These are phyloP conservation scores for Dicrurus megarhynchus DNA, from an alignment of 2,113 vertebrate species.

Conservation along the genomic window DNA sequence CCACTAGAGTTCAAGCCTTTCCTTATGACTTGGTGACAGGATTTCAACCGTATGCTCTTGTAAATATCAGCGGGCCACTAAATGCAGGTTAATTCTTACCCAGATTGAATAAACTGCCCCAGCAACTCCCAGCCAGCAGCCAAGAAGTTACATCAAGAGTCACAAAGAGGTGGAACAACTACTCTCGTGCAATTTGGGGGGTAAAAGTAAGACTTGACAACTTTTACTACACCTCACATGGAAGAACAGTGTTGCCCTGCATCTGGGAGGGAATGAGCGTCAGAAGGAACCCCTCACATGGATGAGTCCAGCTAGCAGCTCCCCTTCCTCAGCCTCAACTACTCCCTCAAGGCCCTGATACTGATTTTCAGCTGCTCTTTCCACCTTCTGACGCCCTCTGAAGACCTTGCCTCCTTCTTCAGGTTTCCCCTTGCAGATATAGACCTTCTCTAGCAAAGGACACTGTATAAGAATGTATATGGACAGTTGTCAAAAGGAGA, in stretches of 20 bases:
- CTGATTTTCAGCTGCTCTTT: not conserved
- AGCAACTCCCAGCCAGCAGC: not conserved
- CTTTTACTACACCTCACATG: rapidly evolving
- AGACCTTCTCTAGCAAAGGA: not conserved
- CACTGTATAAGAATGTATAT: not conserved
- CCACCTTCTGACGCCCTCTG: not conserved
- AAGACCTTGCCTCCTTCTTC: not conserved
- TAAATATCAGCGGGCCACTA: not conserved
- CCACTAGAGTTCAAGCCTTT: not conserved
- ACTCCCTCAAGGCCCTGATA: not conserved
- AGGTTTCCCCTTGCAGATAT: not conserved
- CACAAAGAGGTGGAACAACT: not conserved
- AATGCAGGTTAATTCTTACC: not conserved
- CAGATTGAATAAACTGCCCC: not conserved
- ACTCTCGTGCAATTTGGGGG: not conserved
- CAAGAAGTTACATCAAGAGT: not conserved
- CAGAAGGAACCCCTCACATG: not conserved
- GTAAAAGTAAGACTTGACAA: not conserved
- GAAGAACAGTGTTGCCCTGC: not conserved
- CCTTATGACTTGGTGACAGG: not conserved
- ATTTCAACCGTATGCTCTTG: not conserved
- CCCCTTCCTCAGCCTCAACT: not conserved
- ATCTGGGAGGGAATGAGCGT: not conserved
- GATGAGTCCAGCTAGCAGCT: no score
- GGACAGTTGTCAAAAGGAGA: not conserved